Conservation (phyloP, 2,113 vertebrate genomes). For the Dicrurus megarhynchus region DNA sequence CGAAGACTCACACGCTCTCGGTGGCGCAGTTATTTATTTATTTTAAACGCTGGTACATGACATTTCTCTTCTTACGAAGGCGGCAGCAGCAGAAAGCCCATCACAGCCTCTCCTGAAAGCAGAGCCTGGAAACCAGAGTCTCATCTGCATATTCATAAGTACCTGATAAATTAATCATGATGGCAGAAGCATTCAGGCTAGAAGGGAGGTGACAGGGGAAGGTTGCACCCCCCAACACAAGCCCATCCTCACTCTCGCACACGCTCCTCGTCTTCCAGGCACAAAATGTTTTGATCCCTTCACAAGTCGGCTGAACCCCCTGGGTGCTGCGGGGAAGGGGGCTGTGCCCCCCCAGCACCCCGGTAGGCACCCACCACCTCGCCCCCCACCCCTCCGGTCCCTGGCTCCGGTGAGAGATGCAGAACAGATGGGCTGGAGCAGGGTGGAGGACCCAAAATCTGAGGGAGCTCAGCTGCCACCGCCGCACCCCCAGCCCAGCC, state of each 20-base stretch:
- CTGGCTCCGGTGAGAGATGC: background rate
- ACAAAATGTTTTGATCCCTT: conserved; percentile 3
- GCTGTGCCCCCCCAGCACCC: background rate
- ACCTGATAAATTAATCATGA: conserved; percentile 77
- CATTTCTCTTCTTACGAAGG: conserved; percentile 48
- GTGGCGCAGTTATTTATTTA: conserved; percentile 23
- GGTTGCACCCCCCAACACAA: conserved; percentile 32
- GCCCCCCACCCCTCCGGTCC: background rate
- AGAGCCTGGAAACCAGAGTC: conserved; percentile 55
- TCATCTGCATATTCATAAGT: conserved; percentile 75
- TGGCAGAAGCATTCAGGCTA: conserved; percentile 64
- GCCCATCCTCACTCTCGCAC: background rate
- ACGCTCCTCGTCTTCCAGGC: background rate
- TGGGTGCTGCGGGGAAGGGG: background rate
- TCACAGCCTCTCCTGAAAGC: conserved; percentile 51
- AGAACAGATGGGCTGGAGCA: background rate
- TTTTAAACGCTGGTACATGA: conserved; percentile 25
- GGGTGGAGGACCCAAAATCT: background rate
- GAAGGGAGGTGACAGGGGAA: conserved; percentile 60
- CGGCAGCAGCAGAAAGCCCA: conserved; percentile 45
- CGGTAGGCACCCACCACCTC: background rate
- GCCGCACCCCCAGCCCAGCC: background rate
- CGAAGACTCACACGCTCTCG: background rate
- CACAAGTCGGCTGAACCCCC: background rate
- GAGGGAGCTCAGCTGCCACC: background rate